Evolutionary conservation across 2,113 vertebrate genomes (phyloP).

Genomic region (Vulpes lagopus): DNA sequence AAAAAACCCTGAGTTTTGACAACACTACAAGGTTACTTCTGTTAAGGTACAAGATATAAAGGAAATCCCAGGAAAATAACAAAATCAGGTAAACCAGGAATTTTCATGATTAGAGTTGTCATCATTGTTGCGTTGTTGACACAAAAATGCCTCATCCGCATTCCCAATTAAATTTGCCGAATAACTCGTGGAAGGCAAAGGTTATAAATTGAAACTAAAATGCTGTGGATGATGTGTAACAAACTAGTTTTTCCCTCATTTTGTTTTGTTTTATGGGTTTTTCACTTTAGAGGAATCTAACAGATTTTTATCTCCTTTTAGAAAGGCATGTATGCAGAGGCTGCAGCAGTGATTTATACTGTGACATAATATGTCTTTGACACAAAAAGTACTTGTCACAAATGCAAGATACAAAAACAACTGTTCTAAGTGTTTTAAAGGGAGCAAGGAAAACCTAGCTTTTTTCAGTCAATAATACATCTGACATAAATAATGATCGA

Average conservation of each 20-base stretch:
- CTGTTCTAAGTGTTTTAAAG: constrained; percentile 61
- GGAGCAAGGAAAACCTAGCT: constrained; percentile 32
- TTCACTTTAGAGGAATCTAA: constrained; percentile 52
- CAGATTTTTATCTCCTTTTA: constrained; percentile 66
- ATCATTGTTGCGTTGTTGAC: not conserved
- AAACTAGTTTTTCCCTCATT: not conserved
- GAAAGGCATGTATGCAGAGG: constrained; percentile 16
- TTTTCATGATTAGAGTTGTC: constrained; percentile 14
- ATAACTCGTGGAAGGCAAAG: constrained; percentile 21
- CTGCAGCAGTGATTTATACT: constrained; percentile 66
- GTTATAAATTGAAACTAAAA: constrained; percentile 36
- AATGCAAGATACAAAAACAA: constrained; percentile 70
- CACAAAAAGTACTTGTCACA: constrained; percentile 73
- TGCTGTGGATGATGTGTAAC: not conserved
- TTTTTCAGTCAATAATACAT: constrained; percentile 64
- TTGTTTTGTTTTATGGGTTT: constrained; percentile 40
- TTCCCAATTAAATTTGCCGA: constrained; percentile 51
- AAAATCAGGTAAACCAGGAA: constrained; percentile 59
- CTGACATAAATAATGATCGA: constrained; percentile 79
- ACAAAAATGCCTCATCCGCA: not conserved
- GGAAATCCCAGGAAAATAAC: constrained; percentile 51
- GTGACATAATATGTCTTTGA: constrained; percentile 71
- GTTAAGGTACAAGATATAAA: constrained; percentile 41
- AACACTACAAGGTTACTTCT: constrained; percentile 29
- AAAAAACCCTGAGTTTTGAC: not conserved